A percentile compares a stretch with the other conserved stretches of the same genome.
phyloP scores from a whole-genome alignment of 1,140 invertebrate genomes.

The Phthorimaea operculella region DNA sequence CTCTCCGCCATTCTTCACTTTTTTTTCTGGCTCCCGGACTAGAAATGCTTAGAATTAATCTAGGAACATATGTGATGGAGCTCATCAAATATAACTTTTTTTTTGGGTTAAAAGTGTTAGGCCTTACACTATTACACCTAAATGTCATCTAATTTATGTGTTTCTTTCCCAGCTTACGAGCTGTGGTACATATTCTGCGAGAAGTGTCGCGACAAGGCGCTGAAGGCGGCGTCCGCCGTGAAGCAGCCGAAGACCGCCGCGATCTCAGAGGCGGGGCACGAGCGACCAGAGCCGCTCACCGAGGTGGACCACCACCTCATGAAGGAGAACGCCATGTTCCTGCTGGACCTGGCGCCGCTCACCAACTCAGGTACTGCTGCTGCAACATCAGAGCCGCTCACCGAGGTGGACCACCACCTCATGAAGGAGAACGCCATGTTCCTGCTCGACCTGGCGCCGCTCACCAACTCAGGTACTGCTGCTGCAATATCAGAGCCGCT shows the following conservation, averaged over 20 bases:
- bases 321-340: constrained; percentile 94
- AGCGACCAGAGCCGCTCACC: constrained; percentile 31
- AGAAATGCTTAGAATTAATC: no score
- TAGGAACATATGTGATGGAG: no score
- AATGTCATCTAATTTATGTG: background rate
- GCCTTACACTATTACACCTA: no score
- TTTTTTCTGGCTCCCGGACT: no score
- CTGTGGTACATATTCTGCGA: constrained; percentile 95
- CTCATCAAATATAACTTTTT: no score
- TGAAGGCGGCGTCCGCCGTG: constrained; percentile 25
- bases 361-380: constrained; percentile 68
- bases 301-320: constrained; percentile 81
- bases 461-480: constrained; percentile 70
- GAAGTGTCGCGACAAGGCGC: constrained; percentile 80
- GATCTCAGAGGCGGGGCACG: constrained; percentile 30
- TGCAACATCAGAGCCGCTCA: constrained; percentile 21
- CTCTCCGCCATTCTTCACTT: no score
- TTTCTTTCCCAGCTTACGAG: constrained; percentile 70
- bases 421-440: constrained; percentile 97
- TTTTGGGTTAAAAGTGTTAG: no score
- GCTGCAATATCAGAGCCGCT: constrained; percentile 24
- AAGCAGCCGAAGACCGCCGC: constrained; percentile 31
- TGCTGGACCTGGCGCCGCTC: constrained; percentile 87
- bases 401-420: constrained; percentile 76
- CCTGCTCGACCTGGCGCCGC: constrained; percentile 86